Conservation (phyloP, 2,113 vertebrate species). For the Petaurus breviceps region DNA sequence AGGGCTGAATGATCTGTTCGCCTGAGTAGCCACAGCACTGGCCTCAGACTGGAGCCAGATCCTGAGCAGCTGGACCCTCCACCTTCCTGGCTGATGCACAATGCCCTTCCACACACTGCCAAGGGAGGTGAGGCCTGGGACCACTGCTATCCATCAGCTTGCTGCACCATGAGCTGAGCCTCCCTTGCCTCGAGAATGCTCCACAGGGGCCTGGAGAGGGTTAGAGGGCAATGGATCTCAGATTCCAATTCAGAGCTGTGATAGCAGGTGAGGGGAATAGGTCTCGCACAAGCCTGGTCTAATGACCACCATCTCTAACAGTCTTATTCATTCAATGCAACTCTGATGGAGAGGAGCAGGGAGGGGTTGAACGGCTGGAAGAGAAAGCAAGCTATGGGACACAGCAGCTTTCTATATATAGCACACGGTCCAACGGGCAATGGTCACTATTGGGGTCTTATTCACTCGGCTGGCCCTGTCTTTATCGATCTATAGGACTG, state of each 20-base stretch:
- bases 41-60: background rate
- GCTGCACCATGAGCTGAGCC: background rate
- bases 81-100: background rate
- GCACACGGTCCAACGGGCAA: background rate
- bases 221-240: background rate
- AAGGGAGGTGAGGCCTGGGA: background rate
- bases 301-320: background rate
- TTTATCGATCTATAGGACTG: background rate
- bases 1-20: background rate
- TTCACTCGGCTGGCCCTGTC: background rate
- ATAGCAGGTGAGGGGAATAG: background rate
- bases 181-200: background rate
- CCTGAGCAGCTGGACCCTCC: background rate
- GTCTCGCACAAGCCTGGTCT: background rate
- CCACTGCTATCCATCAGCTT: background rate
- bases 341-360: background rate
- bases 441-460: background rate
- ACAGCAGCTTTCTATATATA: background rate
- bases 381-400: background rate
- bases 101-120: background rate
- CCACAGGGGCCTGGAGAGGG: background rate
- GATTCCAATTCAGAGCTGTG: background rate
- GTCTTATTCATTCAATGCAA: background rate
- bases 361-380: background rate
- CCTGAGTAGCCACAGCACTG: background rate